phyloP scores from a whole-genome alignment of 2,113 vertebrate genomes.

The Pygoscelis adeliae region DNA sequence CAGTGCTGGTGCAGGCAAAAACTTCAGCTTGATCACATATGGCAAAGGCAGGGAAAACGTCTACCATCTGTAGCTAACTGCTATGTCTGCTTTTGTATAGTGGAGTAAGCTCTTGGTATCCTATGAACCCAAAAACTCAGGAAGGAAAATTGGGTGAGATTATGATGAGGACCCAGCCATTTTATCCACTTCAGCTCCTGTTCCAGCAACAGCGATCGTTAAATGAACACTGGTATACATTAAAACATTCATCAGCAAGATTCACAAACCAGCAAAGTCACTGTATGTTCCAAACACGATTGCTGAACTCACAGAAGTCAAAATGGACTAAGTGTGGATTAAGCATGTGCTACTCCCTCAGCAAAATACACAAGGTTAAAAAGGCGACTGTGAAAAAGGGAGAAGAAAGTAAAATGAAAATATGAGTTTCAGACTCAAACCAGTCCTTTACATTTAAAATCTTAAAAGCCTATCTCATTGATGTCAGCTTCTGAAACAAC shows the following conservation, averaged over 20 bases:
- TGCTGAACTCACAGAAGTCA: background rate
- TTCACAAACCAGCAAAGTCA: background rate
- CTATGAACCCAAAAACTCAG: background rate
- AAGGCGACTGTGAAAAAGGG: background rate
- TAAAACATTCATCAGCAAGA: background rate
- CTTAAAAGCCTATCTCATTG: background rate
- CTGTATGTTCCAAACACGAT: background rate
- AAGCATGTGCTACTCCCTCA: background rate
- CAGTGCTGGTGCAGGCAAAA: background rate
- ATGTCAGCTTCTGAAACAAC: background rate
- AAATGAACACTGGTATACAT: background rate
- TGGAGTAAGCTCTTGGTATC: background rate
- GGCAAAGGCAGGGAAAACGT: background rate
- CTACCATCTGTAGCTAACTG: background rate
- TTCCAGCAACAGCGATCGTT: background rate
- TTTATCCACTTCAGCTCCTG: background rate
- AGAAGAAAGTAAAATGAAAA: background rate
- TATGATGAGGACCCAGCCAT: background rate
- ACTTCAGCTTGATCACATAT: background rate
- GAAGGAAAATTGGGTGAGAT: background rate
- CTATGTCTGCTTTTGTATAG: background rate
- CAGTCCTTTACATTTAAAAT: background rate
- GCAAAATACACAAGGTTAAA: background rate
- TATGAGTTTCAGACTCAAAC: background rate
- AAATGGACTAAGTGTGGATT: background rate